A percentile compares a stretch with the other conserved stretches of the same genome.
phyloP scores from a whole-genome alignment of 1,140 invertebrate species.

The Harlomillsia oculata region DNA sequence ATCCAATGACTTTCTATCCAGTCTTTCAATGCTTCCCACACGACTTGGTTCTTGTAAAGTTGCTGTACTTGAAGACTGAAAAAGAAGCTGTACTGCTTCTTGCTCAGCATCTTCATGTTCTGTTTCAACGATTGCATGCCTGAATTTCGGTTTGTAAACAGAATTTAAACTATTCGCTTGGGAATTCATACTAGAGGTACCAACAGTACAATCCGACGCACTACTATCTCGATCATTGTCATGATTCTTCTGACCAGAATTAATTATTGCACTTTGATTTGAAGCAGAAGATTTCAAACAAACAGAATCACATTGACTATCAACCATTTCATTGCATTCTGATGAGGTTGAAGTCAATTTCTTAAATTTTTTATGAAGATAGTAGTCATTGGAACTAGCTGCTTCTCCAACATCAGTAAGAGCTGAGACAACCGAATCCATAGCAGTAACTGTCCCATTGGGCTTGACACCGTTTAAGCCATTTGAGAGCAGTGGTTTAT shows the following conservation, averaged over 20 bases:
- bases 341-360: slow-evolving; percentile 18
- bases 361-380: slow-evolving; percentile 34
- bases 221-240: neutral
- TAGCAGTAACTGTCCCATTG: too few species aligned
- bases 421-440: too few species aligned
- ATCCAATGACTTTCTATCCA: slow-evolving; percentile 31
- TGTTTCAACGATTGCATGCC: neutral
- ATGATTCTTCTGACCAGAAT: slow-evolving; percentile 9
- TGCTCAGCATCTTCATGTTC: too few species aligned
- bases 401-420: too few species aligned
- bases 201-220: neutral
- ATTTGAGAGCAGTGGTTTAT: too few species aligned
- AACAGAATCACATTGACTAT: neutral
- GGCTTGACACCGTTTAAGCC: too few species aligned
- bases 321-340: neutral
- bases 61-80: too few species aligned
- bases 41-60: slow-evolving; percentile 3
- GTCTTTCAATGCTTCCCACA: slow-evolving; percentile 11
- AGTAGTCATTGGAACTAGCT: slow-evolving; percentile 27
- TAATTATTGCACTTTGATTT: too few species aligned
- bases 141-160: slow-evolving; percentile 35
- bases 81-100: too few species aligned
- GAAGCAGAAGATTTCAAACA: neutral
- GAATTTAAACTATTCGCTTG: neutral
- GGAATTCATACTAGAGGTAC: neutral